These are phyloP conservation scores for Acholoe squamosa DNA, from an alignment of 2,888 invertebrate species.

Conservation along the genomic window DNA sequence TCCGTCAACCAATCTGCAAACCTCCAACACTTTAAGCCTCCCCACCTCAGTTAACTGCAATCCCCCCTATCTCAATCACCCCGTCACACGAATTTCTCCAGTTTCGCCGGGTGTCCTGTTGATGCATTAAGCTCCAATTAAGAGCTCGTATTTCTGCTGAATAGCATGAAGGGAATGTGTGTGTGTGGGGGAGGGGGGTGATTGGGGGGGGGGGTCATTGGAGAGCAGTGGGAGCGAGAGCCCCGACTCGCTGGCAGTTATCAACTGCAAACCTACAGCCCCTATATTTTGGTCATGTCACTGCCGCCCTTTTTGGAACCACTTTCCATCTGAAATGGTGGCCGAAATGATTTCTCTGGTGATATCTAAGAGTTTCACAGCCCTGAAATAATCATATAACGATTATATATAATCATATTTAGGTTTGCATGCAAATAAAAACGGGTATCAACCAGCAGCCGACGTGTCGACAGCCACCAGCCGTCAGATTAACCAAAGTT, in stretches of 20 bases:
- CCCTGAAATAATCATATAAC: too few species aligned
- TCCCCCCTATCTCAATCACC: neutral
- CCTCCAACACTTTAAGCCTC: neutral
- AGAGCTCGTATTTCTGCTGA: constrained; percentile 2
- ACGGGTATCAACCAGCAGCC: too few species aligned
- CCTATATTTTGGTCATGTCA: neutral
- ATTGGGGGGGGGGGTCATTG: neutral
- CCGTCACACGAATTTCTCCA: neutral
- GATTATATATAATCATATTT: too few species aligned
- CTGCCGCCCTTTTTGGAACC: too few species aligned
- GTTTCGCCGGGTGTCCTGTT: neutral
- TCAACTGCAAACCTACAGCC: neutral
- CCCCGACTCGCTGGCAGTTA: neutral
- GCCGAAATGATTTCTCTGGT: too few species aligned
- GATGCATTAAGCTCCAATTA: constrained; percentile 37
- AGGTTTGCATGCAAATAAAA: too few species aligned
- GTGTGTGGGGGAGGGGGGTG: neutral
- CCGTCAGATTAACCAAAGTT: too few species aligned
- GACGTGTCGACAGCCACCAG: too few species aligned
- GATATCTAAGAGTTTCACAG: too few species aligned
- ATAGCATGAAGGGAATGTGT: constrained; percentile 4
- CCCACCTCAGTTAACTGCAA: neutral
- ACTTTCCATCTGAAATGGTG: too few species aligned
- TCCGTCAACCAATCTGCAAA: too few species aligned
- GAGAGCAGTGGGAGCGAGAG: neutral